Evolutionary conservation across 2,888 invertebrate genomes (phyloP).

Genomic region (Arge pagana): DNA sequence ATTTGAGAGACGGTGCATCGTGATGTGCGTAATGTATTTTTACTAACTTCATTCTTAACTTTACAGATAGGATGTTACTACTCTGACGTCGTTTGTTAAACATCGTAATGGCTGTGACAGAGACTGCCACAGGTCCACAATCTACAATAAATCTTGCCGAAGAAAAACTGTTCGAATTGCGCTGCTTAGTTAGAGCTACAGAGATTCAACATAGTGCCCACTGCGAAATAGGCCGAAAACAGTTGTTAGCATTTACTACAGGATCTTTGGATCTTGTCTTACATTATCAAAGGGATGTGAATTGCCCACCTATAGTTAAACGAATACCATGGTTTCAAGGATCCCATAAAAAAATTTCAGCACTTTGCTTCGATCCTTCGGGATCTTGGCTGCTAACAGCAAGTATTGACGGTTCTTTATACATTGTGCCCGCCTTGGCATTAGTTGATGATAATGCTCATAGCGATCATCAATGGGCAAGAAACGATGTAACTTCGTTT

Average conservation of each 20-base stretch:
- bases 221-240: conserved; percentile 45
- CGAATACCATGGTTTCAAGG: conserved; percentile 54
- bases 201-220: conserved; percentile 46
- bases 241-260: conserved; percentile 49
- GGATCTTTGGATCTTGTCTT: conserved; percentile 47
- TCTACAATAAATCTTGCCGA: conserved; percentile 34
- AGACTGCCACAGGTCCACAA: conserved; percentile 24
- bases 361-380: conserved; percentile 80
- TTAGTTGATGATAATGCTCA: conserved; percentile 62
- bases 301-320: conserved; percentile 43
- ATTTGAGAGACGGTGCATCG: too few relatives aligned
- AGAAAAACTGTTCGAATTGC: conserved; percentile 48
- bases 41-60: background rate
- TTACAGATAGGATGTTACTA: conserved; percentile 17
- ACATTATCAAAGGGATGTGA: conserved; percentile 45
- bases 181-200: conserved; percentile 49
- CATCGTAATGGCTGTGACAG: conserved; percentile 34
- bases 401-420: conserved; percentile 63
- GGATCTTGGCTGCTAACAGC: conserved; percentile 75
- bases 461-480: conserved; percentile 65
- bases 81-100: conserved; percentile 7
- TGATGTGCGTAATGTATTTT: background rate
- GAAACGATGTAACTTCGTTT: conserved; percentile 64
- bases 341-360: conserved; percentile 45
- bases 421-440: conserved; percentile 66